Base-by-base conservation (phyloP, 2,797 vertebrate species). In the Cynodonichthys magdalenae region DNA sequence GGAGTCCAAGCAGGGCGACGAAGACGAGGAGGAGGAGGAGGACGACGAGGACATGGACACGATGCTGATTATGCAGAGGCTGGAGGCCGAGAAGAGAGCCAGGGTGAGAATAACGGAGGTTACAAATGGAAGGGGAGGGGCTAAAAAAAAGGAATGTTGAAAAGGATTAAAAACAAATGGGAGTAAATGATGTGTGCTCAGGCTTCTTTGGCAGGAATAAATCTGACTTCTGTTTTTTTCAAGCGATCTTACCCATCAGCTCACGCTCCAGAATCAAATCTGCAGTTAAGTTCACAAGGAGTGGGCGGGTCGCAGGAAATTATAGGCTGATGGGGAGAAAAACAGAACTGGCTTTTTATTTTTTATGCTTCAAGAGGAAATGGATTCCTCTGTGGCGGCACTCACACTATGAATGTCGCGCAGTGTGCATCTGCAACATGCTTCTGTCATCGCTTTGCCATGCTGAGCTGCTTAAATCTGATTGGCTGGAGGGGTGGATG, bases 21-120 rank as follows among this genome's bases (percentile, higher is more conserved):
- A 98, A 4, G 97, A 98, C 0, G 98, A 98, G 0, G 97, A 97
- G 41, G 96, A 99, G 53, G 96, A 99, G 53, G 96, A 97, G 45
- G 97, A 99, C 0, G 94, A 95, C 7, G 98, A 99, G 48, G 98
- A 99, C 12, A 94, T 98, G 83, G 98, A 99, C 91, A 95, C 96
- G 45, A 87, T 95, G 92, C 90, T 99, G 69, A 96, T 99, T 88
- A 97, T 97, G 97, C 97, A 98, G 89, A 95, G 97, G 66, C 90
- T 99, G 81, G 97, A 99, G 88, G 96, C 97, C 0, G 97, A 99
- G 91, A 96, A 96, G 83, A 96, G 96, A 95, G 96, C 94, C 80
- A 94, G 96, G 96, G 97, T 99, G 92, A 97, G 95, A 65, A 5
- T 9, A 57, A 19, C 5, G 50, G 42, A 15, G 1, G 5, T 24